Evolutionary conservation across 1,140 invertebrate species (phyloP).

Genomic region (Drosophila suzukii): DNA sequence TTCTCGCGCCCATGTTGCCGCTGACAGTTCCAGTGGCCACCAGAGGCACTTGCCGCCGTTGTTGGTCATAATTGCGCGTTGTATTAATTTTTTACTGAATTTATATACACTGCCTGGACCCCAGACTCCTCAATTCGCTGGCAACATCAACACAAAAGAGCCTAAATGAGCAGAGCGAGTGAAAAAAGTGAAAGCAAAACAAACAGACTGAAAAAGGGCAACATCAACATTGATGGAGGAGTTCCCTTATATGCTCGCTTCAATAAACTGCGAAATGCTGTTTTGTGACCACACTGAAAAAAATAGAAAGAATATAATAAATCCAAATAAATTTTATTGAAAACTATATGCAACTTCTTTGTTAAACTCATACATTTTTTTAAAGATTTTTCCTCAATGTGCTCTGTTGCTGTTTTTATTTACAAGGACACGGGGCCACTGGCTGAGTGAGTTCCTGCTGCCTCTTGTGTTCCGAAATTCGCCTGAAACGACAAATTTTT

Average conservation of each 20-base stretch:
- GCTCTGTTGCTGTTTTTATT: constrained; percentile 8
- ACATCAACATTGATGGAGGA: constrained; percentile 36
- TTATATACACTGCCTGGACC: constrained; percentile 25
- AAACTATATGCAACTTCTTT: neutral
- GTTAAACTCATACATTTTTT: neutral
- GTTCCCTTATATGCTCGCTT: constrained; percentile 34
- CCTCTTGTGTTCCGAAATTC: constrained; percentile 50
- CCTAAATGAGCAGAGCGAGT: constrained; percentile 51
- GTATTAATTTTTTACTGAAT: constrained; percentile 56
- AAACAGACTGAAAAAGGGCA: constrained; percentile 42
- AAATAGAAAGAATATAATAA: neutral
- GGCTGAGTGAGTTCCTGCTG: constrained; percentile 45
- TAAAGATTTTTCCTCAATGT: constrained; percentile 2
- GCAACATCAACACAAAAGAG: constrained; percentile 45
- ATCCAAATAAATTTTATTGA: neutral
- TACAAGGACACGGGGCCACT: constrained; percentile 31
- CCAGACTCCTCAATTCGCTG: neutral
- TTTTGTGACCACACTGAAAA: constrained; percentile 3
- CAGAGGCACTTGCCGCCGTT: constrained; percentile 29
- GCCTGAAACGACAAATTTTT: constrained; percentile 78
- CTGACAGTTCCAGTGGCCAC: constrained; percentile 36
- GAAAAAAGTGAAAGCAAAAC: constrained; percentile 29
- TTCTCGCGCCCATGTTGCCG: constrained; percentile 49
- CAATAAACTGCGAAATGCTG: constrained; percentile 6
- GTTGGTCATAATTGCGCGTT: constrained; percentile 52